Percentiles rank a stretch among this genome's conserved stretches.
Conservation (phyloP, 1,140 invertebrate species). For the Oreohelix idahoensis region DNA sequence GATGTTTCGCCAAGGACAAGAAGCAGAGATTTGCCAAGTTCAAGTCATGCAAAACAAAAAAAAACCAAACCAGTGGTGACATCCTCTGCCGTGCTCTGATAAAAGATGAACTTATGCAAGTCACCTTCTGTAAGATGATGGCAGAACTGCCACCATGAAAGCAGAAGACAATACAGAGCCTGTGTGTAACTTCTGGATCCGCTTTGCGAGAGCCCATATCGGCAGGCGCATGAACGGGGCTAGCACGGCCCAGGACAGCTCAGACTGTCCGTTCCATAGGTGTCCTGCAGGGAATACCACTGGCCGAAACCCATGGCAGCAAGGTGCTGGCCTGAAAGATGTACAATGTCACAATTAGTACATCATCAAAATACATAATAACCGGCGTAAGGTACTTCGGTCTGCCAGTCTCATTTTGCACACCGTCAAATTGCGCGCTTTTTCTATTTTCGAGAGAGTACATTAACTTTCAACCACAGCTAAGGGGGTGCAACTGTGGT, state of each 20-base stretch:
- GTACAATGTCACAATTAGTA: no score
- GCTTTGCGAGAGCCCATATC: constrained; percentile 42
- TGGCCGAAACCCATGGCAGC: constrained; percentile 46
- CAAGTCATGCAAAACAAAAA: constrained; percentile 7
- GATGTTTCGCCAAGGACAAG: constrained; percentile 14
- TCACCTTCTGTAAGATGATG: background rate
- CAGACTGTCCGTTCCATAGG: constrained; percentile 47
- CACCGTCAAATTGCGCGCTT: no score
- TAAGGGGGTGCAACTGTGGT: no score
- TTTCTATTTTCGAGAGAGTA: no score
- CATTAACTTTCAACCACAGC: no score
- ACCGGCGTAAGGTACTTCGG: no score
- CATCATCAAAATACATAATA: no score
- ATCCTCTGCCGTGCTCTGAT: constrained; percentile 1
- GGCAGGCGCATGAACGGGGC: constrained; percentile 41
- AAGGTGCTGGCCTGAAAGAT: constrained; percentile 41
- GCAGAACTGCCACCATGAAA: constrained; percentile 3
- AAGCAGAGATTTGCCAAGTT: constrained; percentile 3
- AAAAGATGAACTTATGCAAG: constrained; percentile 6
- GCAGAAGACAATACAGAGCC: constrained; percentile 17
- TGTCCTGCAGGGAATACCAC: constrained; percentile 48
- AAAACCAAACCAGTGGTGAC: background rate
- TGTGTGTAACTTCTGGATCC: constrained; percentile 26
- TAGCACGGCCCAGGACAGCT: constrained; percentile 39
- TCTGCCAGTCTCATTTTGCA: no score